Conservation (phyloP, 2,797 vertebrate genomes). For the Aphelocoma californica region DNA sequence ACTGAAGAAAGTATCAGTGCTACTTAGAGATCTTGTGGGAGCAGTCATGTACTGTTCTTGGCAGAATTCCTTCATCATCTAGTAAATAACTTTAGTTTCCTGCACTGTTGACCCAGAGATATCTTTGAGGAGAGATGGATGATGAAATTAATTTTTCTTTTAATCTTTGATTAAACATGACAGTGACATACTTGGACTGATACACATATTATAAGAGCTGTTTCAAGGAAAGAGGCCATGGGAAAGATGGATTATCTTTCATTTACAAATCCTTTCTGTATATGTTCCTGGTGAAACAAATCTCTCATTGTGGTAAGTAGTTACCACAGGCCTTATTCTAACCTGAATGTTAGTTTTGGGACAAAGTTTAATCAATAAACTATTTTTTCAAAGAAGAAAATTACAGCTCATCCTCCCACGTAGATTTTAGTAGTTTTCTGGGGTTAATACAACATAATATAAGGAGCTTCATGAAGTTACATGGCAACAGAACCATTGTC, state of each 20-base stretch:
- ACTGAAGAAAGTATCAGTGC: slow-evolving; percentile 18
- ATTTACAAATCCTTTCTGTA: background rate
- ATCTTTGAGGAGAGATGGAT: slow-evolving; percentile 1
- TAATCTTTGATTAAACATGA: slow-evolving; percentile 33
- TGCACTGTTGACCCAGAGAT: slow-evolving; percentile 42
- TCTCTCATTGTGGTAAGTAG: background rate
- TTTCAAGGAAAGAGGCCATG: background rate
- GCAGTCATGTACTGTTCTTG: slow-evolving; percentile 17
- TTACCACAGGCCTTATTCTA: background rate
- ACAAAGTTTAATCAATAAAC: background rate
- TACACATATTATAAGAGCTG: background rate
- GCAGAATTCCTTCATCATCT: slow-evolving; percentile 36
- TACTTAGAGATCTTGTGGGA: slow-evolving; percentile 41
- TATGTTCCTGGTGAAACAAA: background rate
- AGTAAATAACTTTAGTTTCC: slow-evolving; percentile 52
- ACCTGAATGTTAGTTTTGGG: background rate
- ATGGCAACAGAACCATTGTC: background rate
- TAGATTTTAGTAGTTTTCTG: background rate
- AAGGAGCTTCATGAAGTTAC: background rate
- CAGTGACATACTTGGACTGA: background rate
- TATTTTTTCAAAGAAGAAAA: background rate
- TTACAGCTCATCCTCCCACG: background rate
- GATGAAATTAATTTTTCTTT: slow-evolving; percentile 34
- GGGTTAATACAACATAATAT: background rate
- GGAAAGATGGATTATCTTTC: background rate